Percentiles rank a stretch among this genome's conserved stretches.
Evolutionary conservation across 2,797 vertebrate genomes (phyloP).

Genomic region (Naso thynnoides): DNA sequence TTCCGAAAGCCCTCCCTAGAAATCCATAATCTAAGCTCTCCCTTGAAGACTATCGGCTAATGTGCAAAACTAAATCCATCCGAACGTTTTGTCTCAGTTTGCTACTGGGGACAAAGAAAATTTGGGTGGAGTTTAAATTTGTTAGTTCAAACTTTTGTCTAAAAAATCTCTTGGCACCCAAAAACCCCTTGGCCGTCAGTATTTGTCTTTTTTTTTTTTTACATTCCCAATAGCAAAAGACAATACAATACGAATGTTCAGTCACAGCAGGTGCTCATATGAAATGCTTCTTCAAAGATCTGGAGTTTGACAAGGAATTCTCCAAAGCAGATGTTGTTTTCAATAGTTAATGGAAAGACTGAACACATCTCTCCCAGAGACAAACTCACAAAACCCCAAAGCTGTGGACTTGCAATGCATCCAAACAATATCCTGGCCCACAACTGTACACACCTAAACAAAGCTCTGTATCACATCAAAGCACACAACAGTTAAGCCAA

Average conservation of each 20-base stretch:
- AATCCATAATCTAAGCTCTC: slow-evolving; percentile 52
- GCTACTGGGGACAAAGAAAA: not conserved
- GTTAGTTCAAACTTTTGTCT: slow-evolving; percentile 36
- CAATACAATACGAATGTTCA: slow-evolving; percentile 14
- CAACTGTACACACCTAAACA: slow-evolving; percentile 28
- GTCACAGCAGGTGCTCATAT: slow-evolving; percentile 13
- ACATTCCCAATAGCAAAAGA: slow-evolving; percentile 13
- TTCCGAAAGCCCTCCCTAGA: slow-evolving; percentile 52
- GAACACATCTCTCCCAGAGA: slow-evolving; percentile 36
- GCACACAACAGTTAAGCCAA: slow-evolving; percentile 5
- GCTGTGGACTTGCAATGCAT: slow-evolving; percentile 19
- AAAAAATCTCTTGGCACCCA: slow-evolving; percentile 12
- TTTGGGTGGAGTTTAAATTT: slow-evolving; percentile 5
- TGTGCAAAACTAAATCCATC: slow-evolving; percentile 61
- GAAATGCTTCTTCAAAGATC: slow-evolving; percentile 48
- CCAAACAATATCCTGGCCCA: slow-evolving; percentile 21
- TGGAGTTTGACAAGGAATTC: slow-evolving; percentile 50
- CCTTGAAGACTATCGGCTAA: slow-evolving; percentile 43
- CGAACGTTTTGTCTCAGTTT: slow-evolving; percentile 23
- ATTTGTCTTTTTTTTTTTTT: slow-evolving; percentile 13
- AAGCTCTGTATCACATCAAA: slow-evolving; percentile 32
- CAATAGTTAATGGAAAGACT: slow-evolving; percentile 63
- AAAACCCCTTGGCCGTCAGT: not conserved
- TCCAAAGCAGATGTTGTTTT: slow-evolving; percentile 73
- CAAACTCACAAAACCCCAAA: slow-evolving; percentile 42